These are phyloP conservation scores for Drosophila ficusphila DNA, from an alignment of 1,140 invertebrate genomes.

Conservation along the genomic window DNA sequence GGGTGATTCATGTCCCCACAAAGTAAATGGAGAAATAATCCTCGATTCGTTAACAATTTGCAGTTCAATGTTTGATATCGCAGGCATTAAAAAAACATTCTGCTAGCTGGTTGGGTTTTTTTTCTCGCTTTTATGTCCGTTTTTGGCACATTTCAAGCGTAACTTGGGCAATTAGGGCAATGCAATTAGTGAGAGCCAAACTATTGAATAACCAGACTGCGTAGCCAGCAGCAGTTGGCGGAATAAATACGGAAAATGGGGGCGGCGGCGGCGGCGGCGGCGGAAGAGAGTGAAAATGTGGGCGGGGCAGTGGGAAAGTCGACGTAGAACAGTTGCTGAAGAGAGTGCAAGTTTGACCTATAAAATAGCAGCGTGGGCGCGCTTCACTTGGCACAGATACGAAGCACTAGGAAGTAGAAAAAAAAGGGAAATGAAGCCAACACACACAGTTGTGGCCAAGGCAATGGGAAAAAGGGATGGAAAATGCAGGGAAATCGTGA, in stretches of 20 bases:
- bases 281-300: background rate
- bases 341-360: slow-evolving; percentile 53
- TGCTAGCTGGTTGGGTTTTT: slow-evolving; percentile 9
- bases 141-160: slow-evolving; percentile 74
- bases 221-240: slow-evolving; percentile 3
- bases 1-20: background rate
- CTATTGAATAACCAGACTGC: slow-evolving; percentile 68
- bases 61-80: slow-evolving; percentile 9
- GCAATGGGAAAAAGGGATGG: slow-evolving; percentile 12
- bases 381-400: slow-evolving; percentile 51
- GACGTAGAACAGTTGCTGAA: slow-evolving; percentile 8
- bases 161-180: slow-evolving; percentile 71
- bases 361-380: slow-evolving; percentile 41
- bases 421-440: slow-evolving; percentile 35
- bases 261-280: no score
- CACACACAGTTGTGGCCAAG: slow-evolving; percentile 26
- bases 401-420: slow-evolving; percentile 1
- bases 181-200: slow-evolving; percentile 72
- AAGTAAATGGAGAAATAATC: slow-evolving; percentile 23
- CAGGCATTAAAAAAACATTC: slow-evolving; percentile 29
- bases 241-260: background rate
- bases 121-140: slow-evolving; percentile 28
- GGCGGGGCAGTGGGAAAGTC: background rate
- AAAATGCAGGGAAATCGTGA: background rate
- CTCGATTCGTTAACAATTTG: slow-evolving; percentile 14